Evolutionary conservation across 1,140 invertebrate species (phyloP), one percentile per base, ranked within the genome.

Genomic region (Pogonomyrmex californicus): DNA sequence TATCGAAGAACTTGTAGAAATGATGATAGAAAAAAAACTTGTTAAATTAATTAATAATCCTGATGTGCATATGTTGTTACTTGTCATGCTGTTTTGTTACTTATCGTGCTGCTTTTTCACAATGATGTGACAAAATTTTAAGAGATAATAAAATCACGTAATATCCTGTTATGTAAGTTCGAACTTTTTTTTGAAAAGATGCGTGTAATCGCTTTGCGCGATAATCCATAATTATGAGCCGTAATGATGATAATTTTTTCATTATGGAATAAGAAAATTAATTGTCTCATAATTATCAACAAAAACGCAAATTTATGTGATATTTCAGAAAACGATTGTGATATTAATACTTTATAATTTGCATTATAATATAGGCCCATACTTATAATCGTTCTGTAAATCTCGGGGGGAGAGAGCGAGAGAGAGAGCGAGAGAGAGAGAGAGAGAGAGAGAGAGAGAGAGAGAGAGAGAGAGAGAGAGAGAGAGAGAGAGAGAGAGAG

Each of bases 201-300:
- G 4, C 9, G 3, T n/a, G 7, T 77, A 77, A 77, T 63, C 2
- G 17, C 30, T 36, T 56, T n/a, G 14, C 41, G 17, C 5, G 58
- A 78, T 78, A 78, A 65, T 17, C 41, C 41, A 36, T 0, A 47
- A 4, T 78, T 5, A 33, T 3, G 0, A 17, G n/a, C 7, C 23
- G 2, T 2, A 5, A 30, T 14, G 30, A 75, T 33, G 54, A n/a
- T 3, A n/a, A 1, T 9, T 7, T 66, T 0, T 66, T 6, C 4
- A 17, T 56, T 51, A 23, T 49, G 14, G 30, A 51, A 60, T 77
- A 78, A n/a, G 44, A 36, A 38, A 56, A 77, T 62, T 47, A 2
- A 36, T 14, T 2, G 5, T 77, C 17, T 44, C 7, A 4, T 30
- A 47, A 36, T n/a, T 2, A 33, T 36, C 14, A 63, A 58, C 6